Conservation (phyloP, 2,888 invertebrate species). For the Polydrusus pterygomalis region DNA sequence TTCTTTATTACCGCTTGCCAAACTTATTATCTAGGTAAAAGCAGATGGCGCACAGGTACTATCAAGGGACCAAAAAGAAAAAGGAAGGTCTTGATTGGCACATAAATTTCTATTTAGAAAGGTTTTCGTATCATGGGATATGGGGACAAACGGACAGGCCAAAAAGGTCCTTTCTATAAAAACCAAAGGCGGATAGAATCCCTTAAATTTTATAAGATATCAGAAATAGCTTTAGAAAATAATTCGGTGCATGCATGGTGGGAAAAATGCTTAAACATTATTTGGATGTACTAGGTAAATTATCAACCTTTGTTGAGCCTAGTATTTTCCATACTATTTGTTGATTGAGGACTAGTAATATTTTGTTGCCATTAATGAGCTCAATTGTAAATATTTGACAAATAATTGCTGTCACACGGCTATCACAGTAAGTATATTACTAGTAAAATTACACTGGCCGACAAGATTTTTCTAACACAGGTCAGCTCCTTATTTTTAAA, state of each 20-base stretch:
- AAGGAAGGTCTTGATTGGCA: conserved; percentile 50
- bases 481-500: no score
- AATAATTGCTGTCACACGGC: no score
- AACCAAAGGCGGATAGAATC: conserved; percentile 11
- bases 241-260: background rate
- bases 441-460: no score
- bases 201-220: background rate
- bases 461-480: no score
- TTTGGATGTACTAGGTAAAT: no score
- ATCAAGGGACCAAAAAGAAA: conserved; percentile 48
- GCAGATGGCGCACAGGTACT: conserved; percentile 55
- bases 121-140: conserved; percentile 49
- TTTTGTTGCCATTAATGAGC: no score
- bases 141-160: conserved; percentile 36
- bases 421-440: no score
- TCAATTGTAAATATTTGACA: no score
- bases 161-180: conserved; percentile 40
- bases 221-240: conserved; percentile 7
- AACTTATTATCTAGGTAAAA: conserved; percentile 51
- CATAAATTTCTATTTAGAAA: conserved; percentile 56
- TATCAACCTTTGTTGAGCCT: no score
- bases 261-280: no score
- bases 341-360: no score
- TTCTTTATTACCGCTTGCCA: conserved; percentile 28
- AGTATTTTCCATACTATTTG: no score